Percentiles rank a stretch among this genome's conserved stretches.
Evolutionary conservation across 2,113 vertebrate genomes (phyloP).

Genomic region (Oxyruncus cristatus): DNA sequence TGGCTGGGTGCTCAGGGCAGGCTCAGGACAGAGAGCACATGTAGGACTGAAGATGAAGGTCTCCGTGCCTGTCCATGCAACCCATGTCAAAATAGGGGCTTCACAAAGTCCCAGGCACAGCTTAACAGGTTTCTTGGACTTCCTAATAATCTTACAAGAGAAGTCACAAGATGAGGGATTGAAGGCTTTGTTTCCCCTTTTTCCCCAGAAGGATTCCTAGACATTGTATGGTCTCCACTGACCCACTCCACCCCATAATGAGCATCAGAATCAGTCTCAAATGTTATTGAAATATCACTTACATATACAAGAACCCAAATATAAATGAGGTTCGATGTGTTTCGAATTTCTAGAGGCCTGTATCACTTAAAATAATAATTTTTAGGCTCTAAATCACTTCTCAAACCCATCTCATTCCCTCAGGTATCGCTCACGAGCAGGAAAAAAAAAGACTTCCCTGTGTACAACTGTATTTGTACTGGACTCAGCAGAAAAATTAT

Average conservation of each 20-base stretch:
- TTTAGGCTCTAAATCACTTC: neutral
- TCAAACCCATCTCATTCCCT: neutral
- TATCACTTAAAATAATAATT: neutral
- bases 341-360: neutral
- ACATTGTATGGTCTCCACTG: neutral
- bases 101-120: neutral
- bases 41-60: neutral
- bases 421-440: fast-evolving
- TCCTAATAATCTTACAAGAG: neutral
- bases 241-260: neutral
- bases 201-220: neutral
- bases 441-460: neutral
- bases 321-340: neutral
- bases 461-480: neutral
- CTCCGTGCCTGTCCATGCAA: neutral
- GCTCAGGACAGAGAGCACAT: neutral
- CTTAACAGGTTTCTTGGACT: neutral
- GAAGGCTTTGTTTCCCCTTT: neutral
- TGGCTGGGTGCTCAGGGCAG: neutral
- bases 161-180: neutral
- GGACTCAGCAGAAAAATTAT: neutral
- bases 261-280: neutral
- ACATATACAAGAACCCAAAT: neutral
- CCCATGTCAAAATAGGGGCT: neutral
- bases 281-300: neutral